A percentile compares a stretch with the other conserved stretches of the same genome.
These are phyloP conservation scores for Rhaphigaster nebulosa DNA, from an alignment of 2,888 invertebrate genomes.

Conservation along the genomic window DNA sequence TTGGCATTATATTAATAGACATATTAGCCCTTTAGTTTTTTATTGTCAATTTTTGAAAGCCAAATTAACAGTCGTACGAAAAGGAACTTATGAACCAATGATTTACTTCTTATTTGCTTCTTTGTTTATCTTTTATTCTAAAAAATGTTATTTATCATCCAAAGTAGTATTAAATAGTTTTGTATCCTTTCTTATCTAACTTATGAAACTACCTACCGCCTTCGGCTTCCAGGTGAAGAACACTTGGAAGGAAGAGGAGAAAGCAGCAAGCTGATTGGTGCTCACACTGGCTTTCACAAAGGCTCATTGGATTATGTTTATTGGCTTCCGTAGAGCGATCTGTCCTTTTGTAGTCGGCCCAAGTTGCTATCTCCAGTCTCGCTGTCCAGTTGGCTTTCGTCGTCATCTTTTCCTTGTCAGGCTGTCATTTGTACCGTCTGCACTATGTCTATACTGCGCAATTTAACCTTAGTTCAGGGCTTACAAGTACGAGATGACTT, in stretches of 20 bases:
- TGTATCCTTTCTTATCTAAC: not conserved
- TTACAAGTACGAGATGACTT: not conserved
- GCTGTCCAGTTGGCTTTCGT: not conserved
- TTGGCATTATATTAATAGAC: too few relatives aligned
- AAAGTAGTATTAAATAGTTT: not conserved
- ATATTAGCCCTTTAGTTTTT: too few relatives aligned
- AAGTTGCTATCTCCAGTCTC: not conserved
- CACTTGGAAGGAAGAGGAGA: not conserved
- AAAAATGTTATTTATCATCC: too few relatives aligned
- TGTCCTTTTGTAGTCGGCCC: not conserved
- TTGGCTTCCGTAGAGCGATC: not conserved
- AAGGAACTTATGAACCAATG: too few relatives aligned
- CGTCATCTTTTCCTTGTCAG: not conserved
- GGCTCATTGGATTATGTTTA: constrained; percentile 30
- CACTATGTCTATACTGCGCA: not conserved
- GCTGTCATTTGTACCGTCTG: not conserved
- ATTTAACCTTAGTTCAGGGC: not conserved
- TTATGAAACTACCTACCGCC: not conserved
- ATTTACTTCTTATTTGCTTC: too few relatives aligned
- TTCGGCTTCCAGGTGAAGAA: not conserved
- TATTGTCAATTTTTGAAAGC: too few relatives aligned
- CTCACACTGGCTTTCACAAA: not conserved
- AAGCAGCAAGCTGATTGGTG: not conserved
- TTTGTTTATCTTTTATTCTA: too few relatives aligned
- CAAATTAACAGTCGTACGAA: too few relatives aligned